These are phyloP conservation scores for Daktulosphaira vitifoliae DNA, from an alignment of 1,140 invertebrate genomes.

Conservation along the genomic window DNA sequence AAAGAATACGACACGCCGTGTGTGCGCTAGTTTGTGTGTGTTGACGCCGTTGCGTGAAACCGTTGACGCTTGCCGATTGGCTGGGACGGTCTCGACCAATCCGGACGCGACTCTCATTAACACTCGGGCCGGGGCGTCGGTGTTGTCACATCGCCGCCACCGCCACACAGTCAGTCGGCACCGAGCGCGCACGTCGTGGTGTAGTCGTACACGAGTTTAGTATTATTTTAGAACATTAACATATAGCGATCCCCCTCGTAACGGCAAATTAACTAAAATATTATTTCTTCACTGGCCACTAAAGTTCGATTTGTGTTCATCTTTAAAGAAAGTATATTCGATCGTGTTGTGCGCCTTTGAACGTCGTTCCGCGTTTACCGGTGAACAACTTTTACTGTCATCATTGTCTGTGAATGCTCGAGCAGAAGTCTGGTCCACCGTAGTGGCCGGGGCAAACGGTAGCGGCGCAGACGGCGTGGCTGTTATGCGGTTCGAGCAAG, in stretches of 20 bases:
- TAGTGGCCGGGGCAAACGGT: conserved; percentile 33
- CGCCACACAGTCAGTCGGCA: conserved; percentile 32
- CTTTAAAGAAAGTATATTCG: too few relatives aligned
- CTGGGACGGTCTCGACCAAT: conserved; percentile 22
- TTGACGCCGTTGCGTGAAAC: conserved; percentile 34
- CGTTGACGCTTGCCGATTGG: conserved; percentile 33
- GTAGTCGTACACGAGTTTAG: not conserved
- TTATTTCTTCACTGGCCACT: too few relatives aligned
- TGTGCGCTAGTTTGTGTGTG: not conserved
- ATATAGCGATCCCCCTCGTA: too few relatives aligned
- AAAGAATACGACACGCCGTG: not conserved
- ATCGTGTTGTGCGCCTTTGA: too few relatives aligned
- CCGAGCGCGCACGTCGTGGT: conserved; percentile 25
- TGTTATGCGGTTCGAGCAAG: conserved; percentile 39
- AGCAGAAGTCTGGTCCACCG: conserved; percentile 30
- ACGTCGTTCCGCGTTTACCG: too few relatives aligned
- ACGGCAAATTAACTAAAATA: too few relatives aligned
- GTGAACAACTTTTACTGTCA: too few relatives aligned
- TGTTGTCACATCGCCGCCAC: conserved; percentile 31
- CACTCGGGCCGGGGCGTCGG: conserved; percentile 32
- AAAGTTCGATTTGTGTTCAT: too few relatives aligned
- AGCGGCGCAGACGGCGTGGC: conserved; percentile 29
- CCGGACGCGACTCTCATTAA: conserved; percentile 33
- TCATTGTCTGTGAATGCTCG: conserved; percentile 22
- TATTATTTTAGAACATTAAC: too few relatives aligned